phyloP scores from a whole-genome alignment of 2,113 vertebrate genomes.

The Callorhinus ursinus region DNA sequence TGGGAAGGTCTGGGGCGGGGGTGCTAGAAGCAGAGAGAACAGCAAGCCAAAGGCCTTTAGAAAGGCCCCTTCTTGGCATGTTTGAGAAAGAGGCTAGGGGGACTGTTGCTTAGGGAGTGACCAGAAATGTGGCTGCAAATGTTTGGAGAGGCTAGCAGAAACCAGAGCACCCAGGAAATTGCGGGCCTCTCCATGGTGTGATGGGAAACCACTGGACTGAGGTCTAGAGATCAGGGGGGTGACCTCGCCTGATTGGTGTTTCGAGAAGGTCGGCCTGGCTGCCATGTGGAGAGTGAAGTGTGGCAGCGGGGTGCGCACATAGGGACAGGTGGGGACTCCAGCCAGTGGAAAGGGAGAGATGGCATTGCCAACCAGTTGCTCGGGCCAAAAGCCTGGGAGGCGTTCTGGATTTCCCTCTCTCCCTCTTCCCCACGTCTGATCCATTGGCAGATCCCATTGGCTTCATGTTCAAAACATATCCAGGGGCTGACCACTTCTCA shows the following conservation, averaged over 20 bases:
- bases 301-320: too few species aligned
- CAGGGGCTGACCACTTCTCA: background rate
- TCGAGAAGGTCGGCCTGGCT: background rate
- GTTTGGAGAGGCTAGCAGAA: background rate
- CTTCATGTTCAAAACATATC: conserved; percentile 39
- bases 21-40: background rate
- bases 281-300: background rate
- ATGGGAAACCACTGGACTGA: background rate
- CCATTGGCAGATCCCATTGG: background rate
- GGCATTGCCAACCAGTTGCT: background rate
- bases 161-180: background rate
- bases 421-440: background rate
- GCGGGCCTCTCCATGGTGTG: background rate
- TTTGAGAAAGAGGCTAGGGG: background rate
- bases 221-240: background rate
- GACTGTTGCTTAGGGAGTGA: background rate
- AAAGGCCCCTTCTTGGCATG: background rate
- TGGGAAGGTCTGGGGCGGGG: background rate
- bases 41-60: background rate
- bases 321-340: background rate
- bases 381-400: background rate
- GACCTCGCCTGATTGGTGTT: background rate
- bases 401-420: conserved; percentile 6
- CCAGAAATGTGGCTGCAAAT: background rate
- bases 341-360: background rate